Conservation (phyloP, 2,888 invertebrate genomes). For the Eilema griseolum region DNA sequence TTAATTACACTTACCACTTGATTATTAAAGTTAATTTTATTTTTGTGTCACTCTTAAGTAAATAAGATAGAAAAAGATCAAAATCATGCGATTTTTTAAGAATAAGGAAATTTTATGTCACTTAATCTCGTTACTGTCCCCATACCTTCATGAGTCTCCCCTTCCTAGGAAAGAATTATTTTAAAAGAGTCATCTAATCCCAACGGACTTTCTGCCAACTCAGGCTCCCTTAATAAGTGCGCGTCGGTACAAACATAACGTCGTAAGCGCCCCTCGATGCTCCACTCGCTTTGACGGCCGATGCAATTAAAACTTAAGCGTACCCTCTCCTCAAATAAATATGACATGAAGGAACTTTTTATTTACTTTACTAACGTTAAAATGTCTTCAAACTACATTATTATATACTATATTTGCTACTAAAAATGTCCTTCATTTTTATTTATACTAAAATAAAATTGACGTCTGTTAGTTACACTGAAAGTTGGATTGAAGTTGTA, state of each 20-base stretch:
- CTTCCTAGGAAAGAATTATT: background rate
- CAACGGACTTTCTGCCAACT: background rate
- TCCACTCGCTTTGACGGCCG: slow-evolving; percentile 43
- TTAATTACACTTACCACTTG: too few species aligned
- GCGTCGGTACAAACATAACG: slow-evolving; percentile 3
- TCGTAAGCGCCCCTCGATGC: slow-evolving; percentile 8
- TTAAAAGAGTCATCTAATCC: slow-evolving; percentile 6
- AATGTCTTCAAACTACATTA: background rate
- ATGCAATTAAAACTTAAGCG: slow-evolving; percentile 59
- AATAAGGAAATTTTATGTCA: background rate
- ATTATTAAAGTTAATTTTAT: too few species aligned
- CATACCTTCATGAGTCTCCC: background rate
- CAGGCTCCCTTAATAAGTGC: slow-evolving; percentile 6
- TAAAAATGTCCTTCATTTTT: too few species aligned
- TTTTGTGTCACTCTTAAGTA: too few species aligned
- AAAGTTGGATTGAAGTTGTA: too few species aligned
- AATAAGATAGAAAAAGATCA: too few species aligned
- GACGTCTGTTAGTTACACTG: too few species aligned
- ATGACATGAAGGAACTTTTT: slow-evolving; percentile 39
- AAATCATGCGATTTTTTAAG: too few species aligned
- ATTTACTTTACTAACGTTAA: slow-evolving; percentile 8
- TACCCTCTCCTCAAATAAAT: slow-evolving; percentile 37
- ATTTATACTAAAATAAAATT: too few species aligned
- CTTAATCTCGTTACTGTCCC: background rate
- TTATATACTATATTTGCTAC: background rate